These are phyloP conservation scores for Nyctibius bracteatus DNA, from an alignment of 2,113 vertebrate genomes.

Conservation along the genomic window DNA sequence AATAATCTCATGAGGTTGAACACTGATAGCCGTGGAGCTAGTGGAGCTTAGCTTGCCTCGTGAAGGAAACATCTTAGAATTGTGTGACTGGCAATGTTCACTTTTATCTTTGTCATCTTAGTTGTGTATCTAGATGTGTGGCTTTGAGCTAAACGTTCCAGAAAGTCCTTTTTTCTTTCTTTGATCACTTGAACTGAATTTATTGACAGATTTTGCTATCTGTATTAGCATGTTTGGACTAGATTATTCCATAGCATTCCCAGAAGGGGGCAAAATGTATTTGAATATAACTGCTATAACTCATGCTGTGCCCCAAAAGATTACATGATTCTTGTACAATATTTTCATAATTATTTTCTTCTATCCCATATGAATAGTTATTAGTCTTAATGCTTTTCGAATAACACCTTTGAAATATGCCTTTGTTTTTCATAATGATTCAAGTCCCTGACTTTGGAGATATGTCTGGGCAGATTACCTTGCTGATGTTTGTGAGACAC, in stretches of 20 bases:
- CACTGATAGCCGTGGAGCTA: not conserved
- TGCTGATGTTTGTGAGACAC: conserved; percentile 21
- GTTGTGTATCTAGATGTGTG: not conserved
- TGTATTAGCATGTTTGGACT: not conserved
- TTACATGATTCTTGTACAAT: not conserved
- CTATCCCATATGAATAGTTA: conserved; percentile 54
- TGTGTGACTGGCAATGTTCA: not conserved
- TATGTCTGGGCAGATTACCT: conserved; percentile 63
- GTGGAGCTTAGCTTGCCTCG: not conserved
- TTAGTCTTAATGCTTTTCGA: conserved; percentile 47
- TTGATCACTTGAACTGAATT: not conserved
- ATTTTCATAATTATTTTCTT: conserved; percentile 39
- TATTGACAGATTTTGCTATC: not conserved
- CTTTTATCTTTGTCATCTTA: not conserved
- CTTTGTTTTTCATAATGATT: conserved; percentile 37
- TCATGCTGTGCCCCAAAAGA: not conserved
- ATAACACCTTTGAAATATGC: conserved; percentile 34
- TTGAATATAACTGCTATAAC: not conserved
- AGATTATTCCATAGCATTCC: not conserved
- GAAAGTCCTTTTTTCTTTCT: not conserved
- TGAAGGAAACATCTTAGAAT: not conserved
- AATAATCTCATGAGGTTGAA: not conserved
- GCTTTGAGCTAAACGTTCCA: not conserved
- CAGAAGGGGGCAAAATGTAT: conserved; percentile 32
- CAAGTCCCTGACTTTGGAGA: conserved; percentile 30